Conservation (phyloP, 2,888 invertebrate species). For the Leuctra nigra region DNA sequence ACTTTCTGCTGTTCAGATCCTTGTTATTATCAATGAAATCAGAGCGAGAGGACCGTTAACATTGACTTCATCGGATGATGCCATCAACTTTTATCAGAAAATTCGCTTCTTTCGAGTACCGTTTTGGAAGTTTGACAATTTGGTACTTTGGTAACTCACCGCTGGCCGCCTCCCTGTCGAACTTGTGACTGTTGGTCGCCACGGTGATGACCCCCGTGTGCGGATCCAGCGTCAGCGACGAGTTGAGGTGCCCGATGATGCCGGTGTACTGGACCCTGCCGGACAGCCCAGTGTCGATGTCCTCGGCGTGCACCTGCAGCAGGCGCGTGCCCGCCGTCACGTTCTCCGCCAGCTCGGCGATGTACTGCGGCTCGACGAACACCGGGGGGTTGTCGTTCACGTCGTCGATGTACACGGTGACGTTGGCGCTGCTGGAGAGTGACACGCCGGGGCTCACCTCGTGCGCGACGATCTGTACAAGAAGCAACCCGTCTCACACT, state of each 20-base stretch:
- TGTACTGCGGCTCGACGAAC: slow-evolving; percentile 66
- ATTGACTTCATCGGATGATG: too few species aligned
- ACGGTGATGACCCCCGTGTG: slow-evolving; percentile 75
- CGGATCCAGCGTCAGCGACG: slow-evolving; percentile 70
- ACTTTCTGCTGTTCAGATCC: too few species aligned
- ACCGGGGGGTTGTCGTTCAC: slow-evolving; percentile 83
- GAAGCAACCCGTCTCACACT: too few species aligned
- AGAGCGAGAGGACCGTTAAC: too few species aligned
- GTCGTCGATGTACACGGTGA: slow-evolving; percentile 73
- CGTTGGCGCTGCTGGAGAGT: slow-evolving; percentile 62
- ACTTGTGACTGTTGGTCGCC: slow-evolving; percentile 62
- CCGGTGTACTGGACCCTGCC: slow-evolving; percentile 73
- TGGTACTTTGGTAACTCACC: too few species aligned
- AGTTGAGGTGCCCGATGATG: slow-evolving; percentile 69
- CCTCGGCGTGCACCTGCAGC: slow-evolving; percentile 70
- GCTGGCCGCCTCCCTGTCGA: slow-evolving; percentile 77
- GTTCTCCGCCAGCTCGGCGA: slow-evolving; percentile 72
- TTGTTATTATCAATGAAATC: too few species aligned
- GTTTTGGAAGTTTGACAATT: too few species aligned
- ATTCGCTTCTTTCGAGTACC: too few species aligned
- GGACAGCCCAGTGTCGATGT: slow-evolving; percentile 70
- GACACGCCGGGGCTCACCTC: slow-evolving; percentile 66
- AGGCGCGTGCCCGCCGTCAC: slow-evolving; percentile 66
- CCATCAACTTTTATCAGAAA: too few species aligned
- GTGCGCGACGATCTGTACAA: slow-evolving; percentile 69